Conservation (phyloP, 1,140 invertebrate species). For the Nasonia longicornis region DNA sequence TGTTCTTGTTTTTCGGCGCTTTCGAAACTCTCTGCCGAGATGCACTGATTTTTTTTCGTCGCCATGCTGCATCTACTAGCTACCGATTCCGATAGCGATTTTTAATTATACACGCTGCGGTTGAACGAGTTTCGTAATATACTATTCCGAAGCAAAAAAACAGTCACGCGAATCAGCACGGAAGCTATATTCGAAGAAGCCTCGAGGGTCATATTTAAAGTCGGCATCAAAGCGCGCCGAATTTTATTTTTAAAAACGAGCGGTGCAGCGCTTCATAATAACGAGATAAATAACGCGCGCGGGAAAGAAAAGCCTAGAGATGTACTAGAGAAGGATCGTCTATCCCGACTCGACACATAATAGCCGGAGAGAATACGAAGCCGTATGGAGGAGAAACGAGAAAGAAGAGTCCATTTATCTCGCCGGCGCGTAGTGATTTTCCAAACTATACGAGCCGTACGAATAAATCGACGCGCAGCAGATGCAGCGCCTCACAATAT, state of each 20-base stretch:
- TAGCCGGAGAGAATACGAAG: background rate
- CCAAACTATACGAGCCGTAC: slow-evolving; percentile 11
- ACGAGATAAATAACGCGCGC: background rate
- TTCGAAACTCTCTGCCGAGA: background rate
- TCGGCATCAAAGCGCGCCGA: background rate
- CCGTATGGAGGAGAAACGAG: background rate
- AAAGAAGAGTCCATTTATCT: slow-evolving; percentile 30
- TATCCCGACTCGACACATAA: background rate
- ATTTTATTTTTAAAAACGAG: background rate
- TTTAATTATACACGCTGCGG: too few relatives aligned
- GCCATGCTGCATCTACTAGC: too few relatives aligned
- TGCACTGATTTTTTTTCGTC: background rate
- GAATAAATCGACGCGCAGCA: slow-evolving; percentile 32
- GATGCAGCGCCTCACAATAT: background rate
- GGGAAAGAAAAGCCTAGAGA: background rate
- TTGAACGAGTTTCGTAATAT: too few relatives aligned
- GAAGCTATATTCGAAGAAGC: background rate
- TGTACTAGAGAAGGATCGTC: background rate
- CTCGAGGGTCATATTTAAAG: background rate
- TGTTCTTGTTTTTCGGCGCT: slow-evolving; percentile 2
- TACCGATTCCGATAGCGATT: too few relatives aligned
- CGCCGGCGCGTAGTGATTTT: slow-evolving; percentile 28
- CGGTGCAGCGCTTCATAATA: background rate
- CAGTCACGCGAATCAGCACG: background rate
- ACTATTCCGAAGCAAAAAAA: background rate